Conservation (phyloP, 2,113 vertebrate genomes). For the Microcebus murinus region DNA sequence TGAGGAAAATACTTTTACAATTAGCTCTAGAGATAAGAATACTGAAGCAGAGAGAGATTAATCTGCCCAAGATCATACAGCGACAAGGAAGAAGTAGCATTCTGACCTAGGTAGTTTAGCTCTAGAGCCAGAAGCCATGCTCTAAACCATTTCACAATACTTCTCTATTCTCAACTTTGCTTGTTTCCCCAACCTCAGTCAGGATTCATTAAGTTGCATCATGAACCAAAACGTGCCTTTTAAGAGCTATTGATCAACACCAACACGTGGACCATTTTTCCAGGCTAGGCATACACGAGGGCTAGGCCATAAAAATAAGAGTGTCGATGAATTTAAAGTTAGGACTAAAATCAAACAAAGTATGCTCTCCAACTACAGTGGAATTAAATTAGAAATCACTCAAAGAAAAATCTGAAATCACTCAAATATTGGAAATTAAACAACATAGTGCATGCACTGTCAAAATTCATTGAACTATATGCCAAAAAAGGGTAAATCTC, state of each 20-base stretch:
- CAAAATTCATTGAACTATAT: background rate
- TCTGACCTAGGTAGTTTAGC: background rate
- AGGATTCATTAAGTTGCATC: background rate
- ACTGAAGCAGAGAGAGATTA: background rate
- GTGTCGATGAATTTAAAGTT: background rate
- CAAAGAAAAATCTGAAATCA: background rate
- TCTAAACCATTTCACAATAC: background rate
- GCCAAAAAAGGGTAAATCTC: background rate
- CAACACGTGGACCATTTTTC: background rate
- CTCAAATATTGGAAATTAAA: background rate
- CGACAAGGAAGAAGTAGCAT: background rate
- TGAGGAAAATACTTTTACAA: background rate
- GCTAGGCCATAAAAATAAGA: background rate
- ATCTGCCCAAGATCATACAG: background rate
- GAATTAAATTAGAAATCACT: constrained; percentile 24
- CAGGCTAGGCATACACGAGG: background rate
- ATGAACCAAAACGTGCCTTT: background rate
- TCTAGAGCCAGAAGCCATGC: background rate
- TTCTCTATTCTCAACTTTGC: background rate
- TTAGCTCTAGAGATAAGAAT: background rate
- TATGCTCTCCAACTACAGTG: background rate
- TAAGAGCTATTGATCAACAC: background rate
- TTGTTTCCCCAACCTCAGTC: background rate
- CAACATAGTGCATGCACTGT: background rate
- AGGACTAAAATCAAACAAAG: background rate